Base-by-base conservation (phyloP, 2,888 invertebrate species). In the Leucoma salicis region DNA sequence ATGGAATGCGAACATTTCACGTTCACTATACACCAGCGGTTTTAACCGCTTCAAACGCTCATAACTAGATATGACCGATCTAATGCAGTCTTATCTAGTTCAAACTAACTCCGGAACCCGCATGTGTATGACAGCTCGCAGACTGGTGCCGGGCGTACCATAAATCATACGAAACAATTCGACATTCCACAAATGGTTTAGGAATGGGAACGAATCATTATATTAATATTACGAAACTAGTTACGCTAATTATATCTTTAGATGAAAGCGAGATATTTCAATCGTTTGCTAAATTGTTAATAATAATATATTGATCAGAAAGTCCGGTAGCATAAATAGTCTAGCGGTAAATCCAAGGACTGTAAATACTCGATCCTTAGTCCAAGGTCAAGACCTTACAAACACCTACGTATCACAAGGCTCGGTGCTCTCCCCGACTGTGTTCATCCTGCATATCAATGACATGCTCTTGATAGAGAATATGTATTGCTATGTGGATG, bases 121-220 rank as follows among this genome's bases (percentile, higher is more conserved):
- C 49, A 53, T 63, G 63, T 53, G 38, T 53, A 49, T 63, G 63
- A 63, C 63, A 63, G 58, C 46, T 21, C 42, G 32, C 53, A 53
- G 57, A 53, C 57, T 42, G 53, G 48, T 45, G 47, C 52, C 40
- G 44, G 7, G 46, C 28, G 51, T 35, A 55, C 56, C 25, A 63
- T 63, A 63, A 63, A 63, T 63, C 63, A 63, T 44, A 57, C 46
- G 57, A 53, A 63, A 63, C 63, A 63, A 63, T 63, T 60, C 63
- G 63, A 63, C 52, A 58, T 63, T 47, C 53, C 53, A 37, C 53
- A 55, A 62, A 60, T 60, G 55, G 55, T 46, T 46, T 49, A 45
- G 42, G 27, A 45, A 54, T 39, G 38, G 4, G 49, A 57, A 45
- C 46, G 40, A 50, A 58, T 49, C 42, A 51, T 46, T 45, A 54